Base-by-base conservation (phyloP, 2,888 invertebrate species). In the Andrena bucephala region DNA sequence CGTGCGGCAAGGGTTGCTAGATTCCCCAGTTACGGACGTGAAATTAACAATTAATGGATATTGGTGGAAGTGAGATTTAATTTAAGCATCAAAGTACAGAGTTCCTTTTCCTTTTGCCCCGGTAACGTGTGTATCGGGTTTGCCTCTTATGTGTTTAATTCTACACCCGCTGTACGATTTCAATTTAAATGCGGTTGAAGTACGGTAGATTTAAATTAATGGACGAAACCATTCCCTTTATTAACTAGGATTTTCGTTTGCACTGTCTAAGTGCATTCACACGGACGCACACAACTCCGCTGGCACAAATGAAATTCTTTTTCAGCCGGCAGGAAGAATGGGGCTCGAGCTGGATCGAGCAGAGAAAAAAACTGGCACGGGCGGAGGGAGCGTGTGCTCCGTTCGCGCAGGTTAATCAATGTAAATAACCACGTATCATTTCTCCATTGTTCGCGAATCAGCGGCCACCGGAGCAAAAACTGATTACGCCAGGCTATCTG, bases 401-500 rank as follows among this genome's bases (percentile, higher is more conserved):
- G 62, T 57, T 60, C 60, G 31, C 7, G 31, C 24, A 59, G 57
- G 27, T 66, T 72, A 72, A 77, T 77, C 57, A 77, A 60, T 66
- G 73, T 54, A 79, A 79, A 75, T 69, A 76, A 59, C 66, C 69
- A 6, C 66, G 69, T 66, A 62, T 74, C 67, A 74, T 74, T 78
- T 63, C 69, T 4, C 59, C 76, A 76, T 80, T 80, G 76, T 80
- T 80, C 54, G 60, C 31, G 36, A 76, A 76, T 69, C 76, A 57
- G 36, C 60, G 65, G 54, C 36, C 5, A 27, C 36, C 57, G 29
- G 13, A 27, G 50, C 42, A 54, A 73, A 81, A 81, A 73, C 78
- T 81, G 81, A 85, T 83, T 83, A 85, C 77, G 70, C 80, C 65
- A 8, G 7, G 70, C 77, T 76, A 72, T 72, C 83, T 77, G 85